A percentile compares a stretch with the other conserved stretches of the same genome.
Conservation (phyloP, 37 sponge, comb jelly and placozoan genomes). For the Axinella damicornis region DNA sequence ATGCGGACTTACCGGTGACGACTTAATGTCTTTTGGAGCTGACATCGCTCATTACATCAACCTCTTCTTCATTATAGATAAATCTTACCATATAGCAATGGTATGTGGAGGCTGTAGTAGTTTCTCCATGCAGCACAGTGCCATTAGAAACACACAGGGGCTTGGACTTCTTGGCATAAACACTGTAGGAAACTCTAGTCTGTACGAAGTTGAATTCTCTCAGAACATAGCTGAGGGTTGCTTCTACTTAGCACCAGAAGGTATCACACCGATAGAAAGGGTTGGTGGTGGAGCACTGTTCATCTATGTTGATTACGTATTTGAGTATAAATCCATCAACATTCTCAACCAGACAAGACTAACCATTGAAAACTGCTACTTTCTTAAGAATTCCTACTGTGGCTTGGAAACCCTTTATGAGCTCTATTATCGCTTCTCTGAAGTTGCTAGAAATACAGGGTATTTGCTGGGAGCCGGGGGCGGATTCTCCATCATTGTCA, state of each 20-base stretch:
- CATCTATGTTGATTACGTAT: constrained; percentile 34
- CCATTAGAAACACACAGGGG: constrained; percentile 25
- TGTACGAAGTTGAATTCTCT: background rate
- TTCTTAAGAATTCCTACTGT: constrained; percentile 53
- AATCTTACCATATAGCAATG: constrained; percentile 10
- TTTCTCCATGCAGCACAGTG: background rate
- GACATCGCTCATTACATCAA: background rate
- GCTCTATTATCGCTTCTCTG: background rate
- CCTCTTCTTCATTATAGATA: constrained; percentile 4
- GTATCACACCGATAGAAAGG: background rate
- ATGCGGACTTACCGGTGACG: constrained; percentile 28
- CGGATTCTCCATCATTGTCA: constrained; percentile 44
- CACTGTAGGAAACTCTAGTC: constrained; percentile 17
- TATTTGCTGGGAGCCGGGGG: constrained; percentile 58
- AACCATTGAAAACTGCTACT: constrained; percentile 15
- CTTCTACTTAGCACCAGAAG: background rate
- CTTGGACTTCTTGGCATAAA: constrained; percentile 59
- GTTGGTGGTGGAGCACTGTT: constrained; percentile 48
- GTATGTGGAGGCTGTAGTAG: constrained; percentile 4
- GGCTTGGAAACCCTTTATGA: background rate
- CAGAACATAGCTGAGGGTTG: constrained; percentile 13
- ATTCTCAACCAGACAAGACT: background rate
- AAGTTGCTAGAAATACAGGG: background rate
- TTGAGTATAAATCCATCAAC: background rate
- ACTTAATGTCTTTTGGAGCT: background rate